These are phyloP conservation scores for Chironomus striatipennis DNA, from an alignment of 1,140 invertebrate species.

Conservation along the genomic window DNA sequence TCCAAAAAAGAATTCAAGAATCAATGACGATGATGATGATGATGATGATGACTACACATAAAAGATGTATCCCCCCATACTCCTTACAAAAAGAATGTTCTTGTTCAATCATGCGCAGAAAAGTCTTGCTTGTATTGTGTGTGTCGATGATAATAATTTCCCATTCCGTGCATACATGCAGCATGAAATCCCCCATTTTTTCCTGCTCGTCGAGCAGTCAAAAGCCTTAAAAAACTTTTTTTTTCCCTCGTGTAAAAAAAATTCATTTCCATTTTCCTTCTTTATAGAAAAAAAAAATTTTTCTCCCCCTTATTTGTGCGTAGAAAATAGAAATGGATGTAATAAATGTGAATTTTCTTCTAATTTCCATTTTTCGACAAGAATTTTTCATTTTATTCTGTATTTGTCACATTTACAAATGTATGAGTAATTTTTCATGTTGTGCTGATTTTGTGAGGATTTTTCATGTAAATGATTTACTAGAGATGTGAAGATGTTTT, in stretches of 20 bases:
- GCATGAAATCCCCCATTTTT: constrained; percentile 22
- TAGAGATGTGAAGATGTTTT: no score
- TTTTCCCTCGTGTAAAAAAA: not conserved
- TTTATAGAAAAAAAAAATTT: constrained; percentile 15
- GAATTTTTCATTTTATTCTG: no score
- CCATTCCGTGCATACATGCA: not conserved
- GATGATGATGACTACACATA: not conserved
- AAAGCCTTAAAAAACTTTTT: not conserved
- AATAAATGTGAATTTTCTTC: no score
- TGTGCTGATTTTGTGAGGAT: no score
- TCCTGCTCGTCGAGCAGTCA: not conserved
- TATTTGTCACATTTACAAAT: no score
- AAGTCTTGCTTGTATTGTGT: not conserved
- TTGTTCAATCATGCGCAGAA: constrained; percentile 20
- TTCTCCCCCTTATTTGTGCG: not conserved
- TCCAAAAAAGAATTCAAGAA: not conserved
- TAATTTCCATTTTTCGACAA: no score
- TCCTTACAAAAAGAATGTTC: not conserved
- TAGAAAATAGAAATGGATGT: no score
- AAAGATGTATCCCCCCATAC: not conserved
- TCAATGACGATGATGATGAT: not conserved
- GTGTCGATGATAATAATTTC: constrained; percentile 6
- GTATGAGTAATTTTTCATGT: no score
- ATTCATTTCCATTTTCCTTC: not conserved
- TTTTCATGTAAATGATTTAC: no score